Conservation (phyloP, 1,140 invertebrate species). For the Agrypnia vestita region DNA sequence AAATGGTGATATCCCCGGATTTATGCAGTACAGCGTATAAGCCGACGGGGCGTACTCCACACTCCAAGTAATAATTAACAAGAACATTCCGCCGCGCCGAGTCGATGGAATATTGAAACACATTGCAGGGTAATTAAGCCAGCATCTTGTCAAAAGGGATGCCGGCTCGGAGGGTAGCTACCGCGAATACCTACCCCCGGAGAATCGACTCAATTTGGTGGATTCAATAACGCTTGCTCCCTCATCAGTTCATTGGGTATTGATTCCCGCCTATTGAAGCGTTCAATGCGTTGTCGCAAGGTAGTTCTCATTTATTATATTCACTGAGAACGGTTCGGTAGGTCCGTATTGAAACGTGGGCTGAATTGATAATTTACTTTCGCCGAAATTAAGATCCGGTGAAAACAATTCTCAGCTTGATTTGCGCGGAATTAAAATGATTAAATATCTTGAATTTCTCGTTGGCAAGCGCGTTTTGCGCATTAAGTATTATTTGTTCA, state of each 20-base stretch:
- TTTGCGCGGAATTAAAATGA: conserved; percentile 12
- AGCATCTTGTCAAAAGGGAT: conserved; percentile 30
- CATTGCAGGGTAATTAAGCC: conserved; percentile 46
- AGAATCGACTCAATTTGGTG: conserved; percentile 29
- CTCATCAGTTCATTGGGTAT: conserved; percentile 35
- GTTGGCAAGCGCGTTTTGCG: too few relatives aligned
- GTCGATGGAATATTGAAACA: conserved; percentile 34
- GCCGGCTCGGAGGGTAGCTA: background rate
- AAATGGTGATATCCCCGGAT: background rate
- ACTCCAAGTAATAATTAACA: conserved; percentile 22
- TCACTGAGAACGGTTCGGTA: conserved; percentile 15
- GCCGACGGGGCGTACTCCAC: background rate
- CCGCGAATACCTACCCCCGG: conserved; percentile 1
- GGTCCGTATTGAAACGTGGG: conserved; percentile 32
- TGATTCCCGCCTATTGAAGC: conserved; percentile 38
- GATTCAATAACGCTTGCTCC: conserved; percentile 44
- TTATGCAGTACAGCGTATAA: background rate
- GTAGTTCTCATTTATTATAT: conserved; percentile 38
- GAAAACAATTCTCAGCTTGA: conserved; percentile 27
- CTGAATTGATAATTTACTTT: conserved; percentile 39
- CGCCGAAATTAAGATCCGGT: conserved; percentile 35
- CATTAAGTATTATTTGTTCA: too few relatives aligned
- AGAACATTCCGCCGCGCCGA: conserved; percentile 5
- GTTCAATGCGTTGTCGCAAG: conserved; percentile 39
- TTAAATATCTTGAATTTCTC: background rate